These are phyloP conservation scores for Sardina pilchardus DNA, from an alignment of 2,113 vertebrate species.

Conservation along the genomic window DNA sequence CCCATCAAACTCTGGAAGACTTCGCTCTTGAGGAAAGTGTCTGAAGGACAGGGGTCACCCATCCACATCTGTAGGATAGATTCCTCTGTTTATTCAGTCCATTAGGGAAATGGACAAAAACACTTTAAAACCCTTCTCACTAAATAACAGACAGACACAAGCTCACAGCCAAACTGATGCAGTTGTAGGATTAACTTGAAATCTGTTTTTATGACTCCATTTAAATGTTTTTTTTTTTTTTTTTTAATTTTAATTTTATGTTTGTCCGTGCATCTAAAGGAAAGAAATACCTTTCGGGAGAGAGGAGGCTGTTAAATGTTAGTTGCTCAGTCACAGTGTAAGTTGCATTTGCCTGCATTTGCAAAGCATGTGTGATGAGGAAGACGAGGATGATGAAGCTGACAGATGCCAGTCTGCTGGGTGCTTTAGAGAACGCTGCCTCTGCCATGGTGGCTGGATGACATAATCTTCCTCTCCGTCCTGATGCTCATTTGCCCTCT, in stretches of 20 bases:
- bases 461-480: not conserved
- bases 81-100: not conserved
- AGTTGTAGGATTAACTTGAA: not conserved
- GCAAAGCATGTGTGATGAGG: conserved; percentile 37
- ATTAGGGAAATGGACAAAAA: not conserved
- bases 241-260: no score
- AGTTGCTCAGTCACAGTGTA: conserved; percentile 31
- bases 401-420: conserved; percentile 25
- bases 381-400: not conserved
- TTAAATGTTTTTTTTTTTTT: not conserved
- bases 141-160: conserved; percentile 13
- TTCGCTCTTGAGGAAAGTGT: conserved; percentile 38
- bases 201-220: conserved; percentile 10
- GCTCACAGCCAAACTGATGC: conserved; percentile 15
- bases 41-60: conserved; percentile 34
- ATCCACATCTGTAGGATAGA: conserved; percentile 36
- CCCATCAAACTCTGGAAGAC: conserved; percentile 21
- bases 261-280: not conserved
- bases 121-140: not conserved
- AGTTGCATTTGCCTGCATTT: conserved; percentile 44
- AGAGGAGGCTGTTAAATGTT: conserved; percentile 25
- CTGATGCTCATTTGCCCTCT: not conserved
- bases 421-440: not conserved
- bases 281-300: conserved; percentile 18
- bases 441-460: not conserved